Evolutionary conservation across 2,888 invertebrate species (phyloP).

Genomic region (Cosmopolites sordidus): DNA sequence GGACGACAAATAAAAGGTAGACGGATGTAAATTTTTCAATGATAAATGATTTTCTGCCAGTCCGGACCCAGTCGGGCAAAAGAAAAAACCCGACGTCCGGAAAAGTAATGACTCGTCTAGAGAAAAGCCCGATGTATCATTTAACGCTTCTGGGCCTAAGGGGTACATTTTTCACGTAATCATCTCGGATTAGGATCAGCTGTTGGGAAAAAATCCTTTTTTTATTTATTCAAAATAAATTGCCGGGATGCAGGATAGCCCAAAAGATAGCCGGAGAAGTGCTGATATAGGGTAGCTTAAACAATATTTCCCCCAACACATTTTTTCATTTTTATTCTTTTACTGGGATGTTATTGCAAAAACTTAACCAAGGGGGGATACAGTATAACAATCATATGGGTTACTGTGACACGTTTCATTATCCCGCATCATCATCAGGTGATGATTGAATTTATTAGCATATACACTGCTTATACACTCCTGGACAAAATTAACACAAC

Average conservation of each 20-base stretch:
- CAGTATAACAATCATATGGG: too few species aligned
- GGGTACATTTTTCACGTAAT: conserved; percentile 28
- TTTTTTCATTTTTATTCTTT: too few species aligned
- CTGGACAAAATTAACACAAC: too few species aligned
- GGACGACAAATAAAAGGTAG: conserved; percentile 26
- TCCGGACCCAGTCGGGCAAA: conserved; percentile 6
- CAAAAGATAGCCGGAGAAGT: too few species aligned
- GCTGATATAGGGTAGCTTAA: too few species aligned
- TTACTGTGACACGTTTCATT: too few species aligned
- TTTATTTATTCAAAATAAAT: conserved; percentile 17
- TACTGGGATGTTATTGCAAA: too few species aligned
- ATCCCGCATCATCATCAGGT: too few species aligned
- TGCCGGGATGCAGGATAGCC: conserved; percentile 6
- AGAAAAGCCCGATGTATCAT: conserved; percentile 28
- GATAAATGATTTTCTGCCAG: conserved; percentile 23
- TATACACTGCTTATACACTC: too few species aligned
- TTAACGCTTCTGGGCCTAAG: conserved; percentile 25
- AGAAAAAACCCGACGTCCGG: conserved; percentile 21
- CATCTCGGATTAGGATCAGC: conserved; percentile 23
- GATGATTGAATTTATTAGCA: too few species aligned
- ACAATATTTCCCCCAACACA: too few species aligned
- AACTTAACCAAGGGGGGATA: too few species aligned
- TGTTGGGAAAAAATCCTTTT: conserved; percentile 19
- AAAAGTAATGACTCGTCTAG: conserved; percentile 26
- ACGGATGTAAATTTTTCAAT: conserved; percentile 24